Evolutionary conservation across 2,113 vertebrate species (phyloP).

Genomic region (Sceloporus undulatus): DNA sequence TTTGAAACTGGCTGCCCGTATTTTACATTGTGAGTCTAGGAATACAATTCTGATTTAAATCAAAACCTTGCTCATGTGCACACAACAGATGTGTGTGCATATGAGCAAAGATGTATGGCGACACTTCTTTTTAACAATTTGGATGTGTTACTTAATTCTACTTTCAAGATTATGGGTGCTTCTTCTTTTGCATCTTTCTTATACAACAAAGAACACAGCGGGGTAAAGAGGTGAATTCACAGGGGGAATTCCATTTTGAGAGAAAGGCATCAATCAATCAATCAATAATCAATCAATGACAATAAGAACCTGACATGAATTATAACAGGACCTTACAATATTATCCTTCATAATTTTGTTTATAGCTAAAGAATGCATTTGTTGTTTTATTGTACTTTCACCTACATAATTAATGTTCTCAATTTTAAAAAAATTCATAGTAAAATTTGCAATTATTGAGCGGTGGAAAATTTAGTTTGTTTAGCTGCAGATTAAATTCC

Average conservation of each 20-base stretch:
- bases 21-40: too few species aligned
- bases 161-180: background rate
- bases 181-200: background rate
- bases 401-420: accelerated
- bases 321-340: background rate
- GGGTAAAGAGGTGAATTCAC: background rate
- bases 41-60: too few species aligned
- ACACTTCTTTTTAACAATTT: too few species aligned
- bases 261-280: too few species aligned
- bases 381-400: background rate
- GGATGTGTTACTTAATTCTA: too few species aligned
- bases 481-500: background rate
- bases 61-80: too few species aligned
- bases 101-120: too few species aligned
- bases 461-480: background rate
- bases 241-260: background rate
- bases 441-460: background rate
- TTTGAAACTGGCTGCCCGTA: too few species aligned
- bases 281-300: too few species aligned
- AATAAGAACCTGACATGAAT: background rate
- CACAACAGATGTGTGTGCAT: too few species aligned
- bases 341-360: background rate
- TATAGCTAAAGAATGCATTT: background rate
- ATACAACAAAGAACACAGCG: background rate
- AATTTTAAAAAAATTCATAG: background rate